Percentiles rank a stretch among this genome's conserved stretches.
phyloP scores from a whole-genome alignment of 1,140 invertebrate species.

The Drosophila kepulauana region DNA sequence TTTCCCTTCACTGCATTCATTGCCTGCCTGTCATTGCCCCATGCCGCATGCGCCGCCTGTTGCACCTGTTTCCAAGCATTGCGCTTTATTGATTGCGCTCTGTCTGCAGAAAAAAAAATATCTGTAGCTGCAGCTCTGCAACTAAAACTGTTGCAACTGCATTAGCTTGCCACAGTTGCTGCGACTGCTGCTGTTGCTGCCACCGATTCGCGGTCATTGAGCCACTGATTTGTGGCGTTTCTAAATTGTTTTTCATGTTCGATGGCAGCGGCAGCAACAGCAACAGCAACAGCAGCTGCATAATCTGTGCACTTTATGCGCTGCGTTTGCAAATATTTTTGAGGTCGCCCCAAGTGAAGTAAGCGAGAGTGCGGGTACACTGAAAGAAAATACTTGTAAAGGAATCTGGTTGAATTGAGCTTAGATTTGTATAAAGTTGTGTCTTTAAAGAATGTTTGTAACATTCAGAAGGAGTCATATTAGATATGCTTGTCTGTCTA shows the following conservation, averaged over 20 bases:
- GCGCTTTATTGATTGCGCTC: constrained; percentile 76
- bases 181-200: constrained; percentile 31
- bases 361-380: constrained; percentile 4
- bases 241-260: constrained; percentile 83
- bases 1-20: constrained; percentile 47
- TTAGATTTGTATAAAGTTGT: no score
- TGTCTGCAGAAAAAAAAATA: constrained; percentile 8
- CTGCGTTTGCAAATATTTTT: constrained; percentile 51
- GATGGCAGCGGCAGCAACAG: constrained; percentile 46
- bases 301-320: constrained; percentile 75
- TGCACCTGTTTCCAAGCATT: constrained; percentile 78
- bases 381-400: no score
- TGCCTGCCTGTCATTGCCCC: constrained; percentile 59
- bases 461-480: no score
- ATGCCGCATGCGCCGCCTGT: constrained; percentile 38
- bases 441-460: no score
- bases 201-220: constrained; percentile 70
- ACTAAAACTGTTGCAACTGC: constrained; percentile 16
- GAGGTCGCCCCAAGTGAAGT: constrained; percentile 15
- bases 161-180: not conserved
- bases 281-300: constrained; percentile 76
- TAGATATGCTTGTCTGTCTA: no score
- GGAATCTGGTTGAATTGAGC: no score
- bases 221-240: constrained; percentile 79
- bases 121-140: constrained; percentile 30